Evolutionary conservation across 1,140 invertebrate species (phyloP).

Genomic region (Hetaerina americana): DNA sequence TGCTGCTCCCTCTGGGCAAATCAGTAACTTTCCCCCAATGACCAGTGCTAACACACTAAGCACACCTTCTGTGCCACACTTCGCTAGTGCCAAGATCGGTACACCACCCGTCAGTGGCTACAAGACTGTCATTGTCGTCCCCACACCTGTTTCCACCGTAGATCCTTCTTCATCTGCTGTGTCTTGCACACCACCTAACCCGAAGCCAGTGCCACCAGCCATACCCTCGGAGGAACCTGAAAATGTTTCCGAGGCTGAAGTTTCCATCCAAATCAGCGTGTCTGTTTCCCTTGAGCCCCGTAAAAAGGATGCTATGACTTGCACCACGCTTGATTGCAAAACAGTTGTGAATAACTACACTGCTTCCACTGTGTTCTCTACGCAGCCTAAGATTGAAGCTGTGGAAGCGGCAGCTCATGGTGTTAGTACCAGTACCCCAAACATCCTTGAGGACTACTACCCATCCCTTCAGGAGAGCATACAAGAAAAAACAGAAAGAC

Average conservation of each 20-base stretch:
- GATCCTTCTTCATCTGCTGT: background rate
- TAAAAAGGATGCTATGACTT: background rate
- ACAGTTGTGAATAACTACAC: background rate
- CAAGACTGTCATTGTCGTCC: no score
- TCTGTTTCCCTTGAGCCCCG: background rate
- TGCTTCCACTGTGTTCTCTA: background rate
- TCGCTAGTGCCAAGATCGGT: background rate
- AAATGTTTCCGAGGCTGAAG: background rate
- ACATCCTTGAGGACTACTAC: constrained; percentile 2
- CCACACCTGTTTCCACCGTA: no score
- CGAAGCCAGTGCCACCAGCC: background rate
- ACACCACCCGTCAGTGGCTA: background rate
- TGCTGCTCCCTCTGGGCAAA: background rate
- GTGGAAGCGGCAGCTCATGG: background rate
- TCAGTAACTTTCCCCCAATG: background rate
- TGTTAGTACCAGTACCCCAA: background rate
- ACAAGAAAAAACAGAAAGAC: background rate
- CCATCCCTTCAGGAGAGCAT: background rate
- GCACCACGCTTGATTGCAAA: background rate
- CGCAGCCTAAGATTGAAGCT: background rate
- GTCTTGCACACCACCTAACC: background rate
- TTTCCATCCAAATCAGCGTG: background rate
- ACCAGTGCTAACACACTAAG: background rate
- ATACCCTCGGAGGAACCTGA: background rate
- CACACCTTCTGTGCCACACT: background rate